Conservation (phyloP, 2,113 vertebrate species). For the Elachura formosa region DNA sequence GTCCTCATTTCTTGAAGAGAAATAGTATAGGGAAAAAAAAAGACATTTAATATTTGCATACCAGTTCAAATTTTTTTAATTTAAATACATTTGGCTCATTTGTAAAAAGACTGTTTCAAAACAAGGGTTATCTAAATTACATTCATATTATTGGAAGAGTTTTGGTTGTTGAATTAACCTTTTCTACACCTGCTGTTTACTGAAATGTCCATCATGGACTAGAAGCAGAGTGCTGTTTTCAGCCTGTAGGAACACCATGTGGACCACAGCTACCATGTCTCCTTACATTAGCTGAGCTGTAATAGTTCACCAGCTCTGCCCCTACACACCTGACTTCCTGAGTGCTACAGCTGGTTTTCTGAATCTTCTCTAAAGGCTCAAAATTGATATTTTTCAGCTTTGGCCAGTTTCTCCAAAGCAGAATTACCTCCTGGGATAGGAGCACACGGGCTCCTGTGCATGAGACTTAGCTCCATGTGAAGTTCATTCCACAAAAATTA, state of each 20-base stretch:
- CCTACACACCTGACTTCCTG: not conserved
- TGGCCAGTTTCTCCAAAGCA: not conserved
- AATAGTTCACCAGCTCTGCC: not conserved
- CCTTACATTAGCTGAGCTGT: too few relatives aligned
- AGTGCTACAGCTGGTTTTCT: not conserved
- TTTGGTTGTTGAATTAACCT: not conserved
- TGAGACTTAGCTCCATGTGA: rapidly evolving
- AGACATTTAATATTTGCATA: not conserved
- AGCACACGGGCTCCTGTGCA: not conserved
- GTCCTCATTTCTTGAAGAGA: not conserved
- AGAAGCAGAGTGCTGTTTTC: not conserved
- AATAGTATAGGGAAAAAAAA: not conserved
- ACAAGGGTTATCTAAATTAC: not conserved
- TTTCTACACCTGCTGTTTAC: not conserved
- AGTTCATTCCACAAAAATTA: not conserved
- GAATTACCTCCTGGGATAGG: not conserved
- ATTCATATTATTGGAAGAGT: not conserved
- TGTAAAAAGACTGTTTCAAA: not conserved
- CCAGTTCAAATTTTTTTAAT: not conserved
- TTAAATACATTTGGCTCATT: not conserved
- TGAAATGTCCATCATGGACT: not conserved
- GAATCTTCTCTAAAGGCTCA: not conserved
- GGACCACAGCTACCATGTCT: not conserved
- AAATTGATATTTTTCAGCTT: not conserved
- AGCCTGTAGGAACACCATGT: not conserved